Percentiles rank a stretch among this genome's conserved stretches.
Evolutionary conservation across 2,113 vertebrate genomes (phyloP).

Genomic region (Oncorhynchus tshawytscha): DNA sequence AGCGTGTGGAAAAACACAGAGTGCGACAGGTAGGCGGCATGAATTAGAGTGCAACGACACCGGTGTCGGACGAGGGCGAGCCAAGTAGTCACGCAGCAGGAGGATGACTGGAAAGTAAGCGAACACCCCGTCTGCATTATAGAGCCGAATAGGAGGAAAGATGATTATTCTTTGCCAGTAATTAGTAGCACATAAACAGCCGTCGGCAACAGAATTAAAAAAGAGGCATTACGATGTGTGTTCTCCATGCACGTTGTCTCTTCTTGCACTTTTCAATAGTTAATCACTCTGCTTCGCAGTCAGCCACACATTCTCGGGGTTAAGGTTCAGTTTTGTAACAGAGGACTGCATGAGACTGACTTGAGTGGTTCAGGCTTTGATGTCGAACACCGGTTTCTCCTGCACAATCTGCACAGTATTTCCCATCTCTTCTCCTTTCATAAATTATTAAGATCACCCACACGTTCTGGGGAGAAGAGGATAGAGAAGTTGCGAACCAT

Average conservation of each 20-base stretch:
- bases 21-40: slow-evolving; percentile 65
- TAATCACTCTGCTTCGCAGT: slow-evolving; percentile 43
- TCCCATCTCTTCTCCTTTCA: slow-evolving; percentile 22
- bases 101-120: slow-evolving; percentile 43
- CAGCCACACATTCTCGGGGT: slow-evolving; percentile 22
- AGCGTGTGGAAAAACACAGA: slow-evolving; percentile 64
- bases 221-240: slow-evolving; percentile 62
- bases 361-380: slow-evolving; percentile 36
- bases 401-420: slow-evolving; percentile 20
- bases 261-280: slow-evolving; percentile 44
- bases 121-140: slow-evolving; percentile 47
- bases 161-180: slow-evolving; percentile 66
- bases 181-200: slow-evolving; percentile 70
- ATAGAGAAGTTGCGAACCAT: not conserved
- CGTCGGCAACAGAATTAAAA: slow-evolving; percentile 64
- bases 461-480: slow-evolving; percentile 27
- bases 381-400: slow-evolving; percentile 23
- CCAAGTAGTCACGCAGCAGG: slow-evolving; percentile 26
- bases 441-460: slow-evolving; percentile 58
- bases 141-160: slow-evolving; percentile 46
- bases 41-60: slow-evolving; percentile 55
- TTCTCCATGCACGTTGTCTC: slow-evolving; percentile 35
- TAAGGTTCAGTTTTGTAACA: slow-evolving; percentile 20
- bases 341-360: slow-evolving; percentile 41
- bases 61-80: slow-evolving; percentile 42